These are phyloP conservation scores for Phylloscopus trochiloides DNA, from an alignment of 2,113 vertebrate genomes.

Conservation along the genomic window DNA sequence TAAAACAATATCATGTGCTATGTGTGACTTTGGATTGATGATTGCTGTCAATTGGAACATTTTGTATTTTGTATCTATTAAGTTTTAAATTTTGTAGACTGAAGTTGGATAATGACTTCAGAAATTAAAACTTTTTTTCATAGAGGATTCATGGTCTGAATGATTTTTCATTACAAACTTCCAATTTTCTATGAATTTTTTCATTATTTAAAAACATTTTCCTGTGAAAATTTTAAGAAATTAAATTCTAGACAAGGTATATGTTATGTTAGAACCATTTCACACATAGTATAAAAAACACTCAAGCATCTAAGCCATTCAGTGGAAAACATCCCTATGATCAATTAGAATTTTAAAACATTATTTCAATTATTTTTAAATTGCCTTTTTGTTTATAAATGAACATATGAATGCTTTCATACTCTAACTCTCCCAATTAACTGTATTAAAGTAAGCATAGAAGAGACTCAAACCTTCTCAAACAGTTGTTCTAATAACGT, in stretches of 20 bases:
- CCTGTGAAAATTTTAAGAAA: background rate
- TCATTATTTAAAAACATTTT: background rate
- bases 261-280: background rate
- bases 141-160: background rate
- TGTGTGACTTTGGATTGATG: background rate
- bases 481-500: background rate
- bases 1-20: background rate
- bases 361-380: background rate
- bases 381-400: background rate
- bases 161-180: background rate
- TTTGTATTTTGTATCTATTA: background rate
- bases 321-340: background rate
- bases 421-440: background rate
- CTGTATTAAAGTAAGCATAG: background rate
- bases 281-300: background rate
- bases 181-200: background rate
- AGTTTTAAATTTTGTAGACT: background rate
- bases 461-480: background rate
- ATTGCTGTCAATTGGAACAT: background rate
- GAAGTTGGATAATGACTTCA: background rate
- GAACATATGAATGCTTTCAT: background rate
- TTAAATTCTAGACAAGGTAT: background rate
- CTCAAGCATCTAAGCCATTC: background rate
- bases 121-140: background rate
- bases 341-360: background rate